Conservation (phyloP, 2,113 vertebrate species). For the Anser cygnoides region DNA sequence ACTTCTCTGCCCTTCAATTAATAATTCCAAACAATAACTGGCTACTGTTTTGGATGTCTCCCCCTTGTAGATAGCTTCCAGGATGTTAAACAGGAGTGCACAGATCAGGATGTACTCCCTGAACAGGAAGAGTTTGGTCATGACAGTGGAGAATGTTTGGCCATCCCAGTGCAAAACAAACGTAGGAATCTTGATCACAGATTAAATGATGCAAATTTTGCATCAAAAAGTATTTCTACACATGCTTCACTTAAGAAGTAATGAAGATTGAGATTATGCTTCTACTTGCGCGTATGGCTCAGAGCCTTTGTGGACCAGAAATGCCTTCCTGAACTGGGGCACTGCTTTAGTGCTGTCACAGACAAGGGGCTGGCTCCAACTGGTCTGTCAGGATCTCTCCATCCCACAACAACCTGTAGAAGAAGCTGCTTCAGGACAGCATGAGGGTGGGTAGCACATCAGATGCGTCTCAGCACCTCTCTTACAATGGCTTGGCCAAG, state of each 20-base stretch:
- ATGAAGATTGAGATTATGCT: neutral
- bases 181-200: neutral
- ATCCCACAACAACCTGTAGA: neutral
- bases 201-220: neutral
- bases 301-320: neutral
- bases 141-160: constrained; percentile 34
- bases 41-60: neutral
- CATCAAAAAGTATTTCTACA: neutral
- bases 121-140: constrained; percentile 42
- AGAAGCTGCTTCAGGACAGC: neutral
- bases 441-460: neutral
- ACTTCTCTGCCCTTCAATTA: neutral
- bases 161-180: constrained; percentile 36
- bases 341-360: neutral
- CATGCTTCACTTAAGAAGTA: neutral
- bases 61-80: constrained; percentile 60
- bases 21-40: neutral
- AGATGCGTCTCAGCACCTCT: constrained; percentile 10
- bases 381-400: neutral
- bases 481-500: constrained; percentile 15
- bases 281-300: neutral
- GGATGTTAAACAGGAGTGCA: constrained; percentile 3
- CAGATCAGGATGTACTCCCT: neutral
- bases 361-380: neutral
- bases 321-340: neutral